Evolutionary conservation across 2,888 invertebrate genomes (phyloP).

Genomic region (Phanerotoma sp.): DNA sequence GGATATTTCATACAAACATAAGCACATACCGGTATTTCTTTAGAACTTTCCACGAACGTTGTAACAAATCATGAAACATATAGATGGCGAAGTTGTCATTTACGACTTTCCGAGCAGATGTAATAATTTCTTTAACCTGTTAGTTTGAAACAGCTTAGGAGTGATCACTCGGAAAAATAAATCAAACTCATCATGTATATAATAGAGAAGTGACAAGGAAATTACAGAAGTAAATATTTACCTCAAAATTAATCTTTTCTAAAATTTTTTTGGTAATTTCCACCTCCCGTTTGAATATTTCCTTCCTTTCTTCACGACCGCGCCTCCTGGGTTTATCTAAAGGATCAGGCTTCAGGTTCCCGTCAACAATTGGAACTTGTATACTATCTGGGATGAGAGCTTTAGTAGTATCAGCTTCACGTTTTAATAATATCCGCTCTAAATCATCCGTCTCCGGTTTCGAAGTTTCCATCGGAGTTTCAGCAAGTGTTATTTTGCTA

Average conservation of each 20-base stretch:
- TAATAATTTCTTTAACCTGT: too few relatives aligned
- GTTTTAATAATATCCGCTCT: conserved; percentile 62
- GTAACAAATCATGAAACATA: too few relatives aligned
- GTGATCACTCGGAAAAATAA: too few relatives aligned
- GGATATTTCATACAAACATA: conserved; percentile 42
- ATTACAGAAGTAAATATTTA: too few relatives aligned
- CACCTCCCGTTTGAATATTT: conserved; percentile 54
- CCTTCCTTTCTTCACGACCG: conserved; percentile 54
- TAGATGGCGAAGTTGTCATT: too few relatives aligned
- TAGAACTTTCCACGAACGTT: not conserved
- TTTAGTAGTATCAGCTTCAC: conserved; percentile 67
- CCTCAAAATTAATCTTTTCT: conserved; percentile 54
- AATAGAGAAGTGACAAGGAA: too few relatives aligned
- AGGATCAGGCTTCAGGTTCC: conserved; percentile 71
- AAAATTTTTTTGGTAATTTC: conserved; percentile 55
- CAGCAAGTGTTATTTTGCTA: conserved; percentile 67
- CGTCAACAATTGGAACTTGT: conserved; percentile 57
- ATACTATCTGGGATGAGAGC: conserved; percentile 67
- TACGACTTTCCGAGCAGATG: too few relatives aligned
- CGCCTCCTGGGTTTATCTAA: conserved; percentile 63
- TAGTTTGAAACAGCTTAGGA: too few relatives aligned
- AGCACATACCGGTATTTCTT: not conserved
- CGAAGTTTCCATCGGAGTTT: conserved; percentile 51
- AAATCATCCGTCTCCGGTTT: conserved; percentile 63
- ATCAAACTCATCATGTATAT: too few relatives aligned